Evolutionary conservation across 2,888 invertebrate genomes (phyloP), one percentile per base, ranked within the genome.

Genomic region (Adelphocoris suturalis): DNA sequence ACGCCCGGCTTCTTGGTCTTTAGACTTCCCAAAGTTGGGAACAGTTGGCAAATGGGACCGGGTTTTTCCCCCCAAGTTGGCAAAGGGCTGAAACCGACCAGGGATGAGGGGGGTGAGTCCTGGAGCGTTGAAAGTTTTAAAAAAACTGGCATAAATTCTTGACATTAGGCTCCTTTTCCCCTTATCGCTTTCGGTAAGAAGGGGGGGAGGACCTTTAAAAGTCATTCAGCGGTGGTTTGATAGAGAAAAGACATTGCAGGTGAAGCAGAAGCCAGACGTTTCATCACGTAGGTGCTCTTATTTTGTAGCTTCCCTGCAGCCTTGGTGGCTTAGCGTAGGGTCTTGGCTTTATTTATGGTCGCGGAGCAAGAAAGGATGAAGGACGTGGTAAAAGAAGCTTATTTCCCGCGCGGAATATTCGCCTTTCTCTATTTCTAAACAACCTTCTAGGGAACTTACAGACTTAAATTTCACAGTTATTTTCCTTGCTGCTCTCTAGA

Each of bases 141-240:
- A 86, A 86, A 86, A 75, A 75, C 75, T 61, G 75, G 86, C 86
- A 86, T 86, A 86, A 86, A 86, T 86, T 86, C 37, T 68, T 75
- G 0, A 86, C 86, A 86, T 86, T 86, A 86, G 86, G 61, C 61
- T 28, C 68, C 19, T 48, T 55, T 48, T n/a, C 12, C 19, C 52
- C 52, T 82, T 82, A 82, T 82, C 82, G 82, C 52, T 55, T 14
- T n/a, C 19, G 81, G 48, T 7, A 16, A 5, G 48, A n/a, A n/a
- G 13, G 7, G 27, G 3, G 19, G 82, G 14, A 19, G 27, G 11
- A 47, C 19, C n/a, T 47, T 82, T 52, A 82, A 52, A 82, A 82
- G 48, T 82, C 82, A 82, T 82, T 82, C 52, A 52, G 27, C 52
- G 23, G 48, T 27, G 52, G 52, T 82, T 82, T 80, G 80, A 80